Base-by-base conservation (phyloP, 2,888 invertebrate species). In the Lasioglossum lativentre region DNA sequence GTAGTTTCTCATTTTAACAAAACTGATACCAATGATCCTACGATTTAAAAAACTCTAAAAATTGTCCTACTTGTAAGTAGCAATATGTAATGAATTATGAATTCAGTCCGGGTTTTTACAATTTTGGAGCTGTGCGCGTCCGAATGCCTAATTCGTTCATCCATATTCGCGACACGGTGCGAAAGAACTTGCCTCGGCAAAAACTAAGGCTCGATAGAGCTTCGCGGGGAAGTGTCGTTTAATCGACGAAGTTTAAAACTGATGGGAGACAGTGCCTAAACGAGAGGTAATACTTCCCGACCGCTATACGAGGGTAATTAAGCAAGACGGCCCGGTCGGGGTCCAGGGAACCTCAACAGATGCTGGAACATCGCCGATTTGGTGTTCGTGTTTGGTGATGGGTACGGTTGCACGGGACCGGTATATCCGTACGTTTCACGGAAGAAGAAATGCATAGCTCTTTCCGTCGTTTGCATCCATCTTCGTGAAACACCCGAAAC, bases 331-430 rank as follows among this genome's bases (percentile, higher is more conserved):
- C 86, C 8, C 19, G 16, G 2, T 2, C 52, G 3, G 85, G 84
- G 66, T 88, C 87, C 87, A 86, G 82, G 86, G 85, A 91, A 92
- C 92, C 92, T 88, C 92, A 91, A 91, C 90, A 89, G 89, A 92
- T 91, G 90, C 90, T 85, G 85, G 83, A 80, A 74, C 78, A 71
- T 73, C 66, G 82, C 76, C 85, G 88, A 89, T 86, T 84, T 66
- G 82, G 75, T 80, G 82, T 84, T 83, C 70, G 80, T 83, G 80
- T 79, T 86, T 77, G 73, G 75, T 34, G 66, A 68, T 19, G 63
- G 63, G 63, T 30, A 4, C 30, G 6, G 34, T 10, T 19, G 23
- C n/a, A 56, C 56, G 56, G 12, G 4, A 4, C n/a, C 56, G 12
- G 23, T n/a, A n/a, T n/a, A 4, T 12, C 56, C 70, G 72, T 42